A percentile compares a stretch with the other conserved stretches of the same genome.
phyloP scores from a whole-genome alignment of 2,113 vertebrate genomes.

The Elanoides forficatus region DNA sequence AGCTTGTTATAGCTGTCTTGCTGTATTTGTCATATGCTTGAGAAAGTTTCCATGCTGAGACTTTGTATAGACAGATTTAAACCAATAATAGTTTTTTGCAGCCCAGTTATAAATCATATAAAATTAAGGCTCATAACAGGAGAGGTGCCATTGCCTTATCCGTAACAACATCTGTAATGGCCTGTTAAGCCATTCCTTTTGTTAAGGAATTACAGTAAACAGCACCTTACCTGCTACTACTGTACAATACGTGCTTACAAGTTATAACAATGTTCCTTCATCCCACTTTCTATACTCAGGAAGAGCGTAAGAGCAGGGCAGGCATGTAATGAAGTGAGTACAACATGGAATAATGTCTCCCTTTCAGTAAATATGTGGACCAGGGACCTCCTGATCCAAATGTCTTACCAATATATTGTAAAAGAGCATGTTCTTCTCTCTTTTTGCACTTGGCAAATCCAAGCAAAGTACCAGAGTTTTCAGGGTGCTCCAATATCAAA shows the following conservation, averaged over 20 bases:
- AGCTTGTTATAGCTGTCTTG: background rate
- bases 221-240: background rate
- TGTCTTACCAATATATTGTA: background rate
- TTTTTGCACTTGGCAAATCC: background rate
- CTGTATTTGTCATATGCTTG: background rate
- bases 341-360: background rate
- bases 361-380: background rate
- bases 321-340: background rate
- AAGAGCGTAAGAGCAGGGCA: background rate
- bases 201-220: background rate
- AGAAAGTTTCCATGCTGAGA: background rate
- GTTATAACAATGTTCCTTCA: background rate
- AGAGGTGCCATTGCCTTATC: background rate
- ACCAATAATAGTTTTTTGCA: background rate
- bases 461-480: background rate
- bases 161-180: no score
- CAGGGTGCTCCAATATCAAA: fast-evolving
- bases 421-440: background rate
- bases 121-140: background rate
- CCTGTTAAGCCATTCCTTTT: background rate
- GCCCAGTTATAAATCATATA: background rate
- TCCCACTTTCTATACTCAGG: background rate
- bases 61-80: background rate
- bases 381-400: background rate
- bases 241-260: background rate